These are phyloP conservation scores for Pygoscelis antarcticus DNA, from an alignment of 2,113 vertebrate species.

Conservation along the genomic window DNA sequence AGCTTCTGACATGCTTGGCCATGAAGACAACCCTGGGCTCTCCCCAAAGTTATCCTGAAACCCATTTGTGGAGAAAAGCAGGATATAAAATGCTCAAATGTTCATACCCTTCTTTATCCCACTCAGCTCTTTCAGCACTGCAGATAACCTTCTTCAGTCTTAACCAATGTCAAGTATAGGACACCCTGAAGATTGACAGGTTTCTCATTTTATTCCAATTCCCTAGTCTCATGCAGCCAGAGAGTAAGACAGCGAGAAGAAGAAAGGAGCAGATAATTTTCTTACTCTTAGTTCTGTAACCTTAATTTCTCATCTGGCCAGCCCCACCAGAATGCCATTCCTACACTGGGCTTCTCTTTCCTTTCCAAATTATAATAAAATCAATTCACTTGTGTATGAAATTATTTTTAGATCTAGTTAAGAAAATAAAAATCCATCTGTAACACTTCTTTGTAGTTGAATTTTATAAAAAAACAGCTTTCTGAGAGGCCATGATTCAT, in stretches of 20 bases:
- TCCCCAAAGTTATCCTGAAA: neutral
- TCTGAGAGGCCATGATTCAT: neutral
- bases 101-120: neutral
- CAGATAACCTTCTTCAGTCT: neutral
- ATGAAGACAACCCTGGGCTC: neutral
- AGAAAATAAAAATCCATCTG: neutral
- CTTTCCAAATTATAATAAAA: neutral
- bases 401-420: neutral
- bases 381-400: neutral
- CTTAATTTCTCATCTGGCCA: conserved; percentile 34
- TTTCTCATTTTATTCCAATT: conserved; percentile 61
- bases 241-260: conserved; percentile 34
- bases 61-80: neutral
- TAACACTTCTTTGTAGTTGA: neutral
- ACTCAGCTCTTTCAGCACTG: neutral
- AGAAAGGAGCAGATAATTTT: conserved; percentile 39
- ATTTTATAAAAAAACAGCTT: neutral
- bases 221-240: conserved; percentile 30
- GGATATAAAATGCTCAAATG: neutral
- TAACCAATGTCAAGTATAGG: conserved; percentile 39
- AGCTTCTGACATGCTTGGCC: neutral
- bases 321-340: neutral
- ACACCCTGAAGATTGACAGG: conserved; percentile 32
- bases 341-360: neutral
- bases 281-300: neutral